Conservation (phyloP, 2,888 invertebrate species). For the Monoplex corrugatus region DNA sequence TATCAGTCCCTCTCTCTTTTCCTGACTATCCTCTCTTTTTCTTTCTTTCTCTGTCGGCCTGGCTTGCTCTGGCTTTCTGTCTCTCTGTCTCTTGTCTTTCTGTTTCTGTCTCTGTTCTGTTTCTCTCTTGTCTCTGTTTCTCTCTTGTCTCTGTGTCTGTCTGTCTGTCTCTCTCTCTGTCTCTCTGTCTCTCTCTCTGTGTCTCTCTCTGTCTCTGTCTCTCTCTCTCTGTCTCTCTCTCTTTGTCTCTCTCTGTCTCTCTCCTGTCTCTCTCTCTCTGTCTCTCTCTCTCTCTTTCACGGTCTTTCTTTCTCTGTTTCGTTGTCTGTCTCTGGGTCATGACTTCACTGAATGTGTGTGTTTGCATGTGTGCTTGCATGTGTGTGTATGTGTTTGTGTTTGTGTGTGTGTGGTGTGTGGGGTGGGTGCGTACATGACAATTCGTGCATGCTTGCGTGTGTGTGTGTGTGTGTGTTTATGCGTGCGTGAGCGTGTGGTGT, state of each 20-base stretch:
- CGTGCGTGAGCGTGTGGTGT: no score
- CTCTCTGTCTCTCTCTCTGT: slow-evolving; percentile 42
- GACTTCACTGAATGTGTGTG: neutral
- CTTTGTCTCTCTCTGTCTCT: neutral
- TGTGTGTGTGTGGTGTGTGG: neutral
- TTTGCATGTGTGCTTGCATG: no score
- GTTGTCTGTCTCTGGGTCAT: neutral
- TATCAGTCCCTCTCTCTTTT: slow-evolving; percentile 1
- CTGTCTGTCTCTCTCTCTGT: neutral
- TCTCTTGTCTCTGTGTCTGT: neutral
- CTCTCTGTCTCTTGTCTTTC: neutral
- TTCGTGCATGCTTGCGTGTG: no score
- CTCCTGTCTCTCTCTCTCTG: slow-evolving; percentile 26
- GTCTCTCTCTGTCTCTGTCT: neutral
- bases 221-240: neutral
- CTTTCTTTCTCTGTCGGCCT: neutral
- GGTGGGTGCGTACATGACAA: no score
- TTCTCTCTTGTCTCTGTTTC: neutral
- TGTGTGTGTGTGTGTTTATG: no score
- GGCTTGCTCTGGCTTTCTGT: neutral
- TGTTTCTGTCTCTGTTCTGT: neutral
- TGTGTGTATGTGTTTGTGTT: neutral
- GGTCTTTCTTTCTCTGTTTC: slow-evolving; percentile 37
- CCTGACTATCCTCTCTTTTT: neutral
- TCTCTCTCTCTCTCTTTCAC: neutral